Conservation (phyloP, 1,140 invertebrate species). For the Sycophila sp. region DNA sequence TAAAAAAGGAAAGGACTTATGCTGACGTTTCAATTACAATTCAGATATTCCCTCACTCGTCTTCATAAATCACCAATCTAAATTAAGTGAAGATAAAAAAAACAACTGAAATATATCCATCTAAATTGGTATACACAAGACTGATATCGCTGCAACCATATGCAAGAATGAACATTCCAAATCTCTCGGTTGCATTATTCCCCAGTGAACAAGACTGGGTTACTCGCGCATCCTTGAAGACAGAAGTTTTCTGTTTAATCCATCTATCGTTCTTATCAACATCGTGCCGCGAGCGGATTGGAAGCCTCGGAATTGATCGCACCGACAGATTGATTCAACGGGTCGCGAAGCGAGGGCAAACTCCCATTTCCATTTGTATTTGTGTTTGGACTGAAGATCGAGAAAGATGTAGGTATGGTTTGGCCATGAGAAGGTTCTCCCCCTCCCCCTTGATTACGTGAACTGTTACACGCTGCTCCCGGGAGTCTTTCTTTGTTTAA, state of each 20-base stretch:
- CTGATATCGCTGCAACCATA: too few relatives aligned
- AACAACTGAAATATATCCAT: too few relatives aligned
- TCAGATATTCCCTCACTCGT: too few relatives aligned
- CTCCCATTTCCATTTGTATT: conserved; percentile 11
- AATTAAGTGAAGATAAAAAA: too few relatives aligned
- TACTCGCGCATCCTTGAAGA: too few relatives aligned
- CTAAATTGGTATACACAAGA: too few relatives aligned
- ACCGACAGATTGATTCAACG: neutral
- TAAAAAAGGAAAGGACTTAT: too few relatives aligned
- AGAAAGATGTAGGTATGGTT: conserved; percentile 8
- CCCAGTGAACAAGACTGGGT: too few relatives aligned
- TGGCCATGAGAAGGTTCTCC: conserved; percentile 30
- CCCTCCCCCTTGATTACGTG: conserved; percentile 4
- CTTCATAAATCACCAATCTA: too few relatives aligned
- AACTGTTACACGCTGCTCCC: conserved; percentile 25
- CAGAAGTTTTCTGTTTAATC: neutral
- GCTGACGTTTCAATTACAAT: too few relatives aligned
- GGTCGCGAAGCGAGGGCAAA: neutral
- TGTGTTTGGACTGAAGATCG: neutral
- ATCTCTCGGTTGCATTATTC: too few relatives aligned
- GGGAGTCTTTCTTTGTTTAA: conserved; percentile 22
- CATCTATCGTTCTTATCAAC: neutral
- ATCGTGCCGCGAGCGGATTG: neutral
- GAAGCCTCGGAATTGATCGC: neutral
- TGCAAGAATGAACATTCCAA: too few relatives aligned